These are phyloP conservation scores for Centropyge bicolor DNA, from an alignment of 2,797 vertebrate genomes.

Conservation along the genomic window DNA sequence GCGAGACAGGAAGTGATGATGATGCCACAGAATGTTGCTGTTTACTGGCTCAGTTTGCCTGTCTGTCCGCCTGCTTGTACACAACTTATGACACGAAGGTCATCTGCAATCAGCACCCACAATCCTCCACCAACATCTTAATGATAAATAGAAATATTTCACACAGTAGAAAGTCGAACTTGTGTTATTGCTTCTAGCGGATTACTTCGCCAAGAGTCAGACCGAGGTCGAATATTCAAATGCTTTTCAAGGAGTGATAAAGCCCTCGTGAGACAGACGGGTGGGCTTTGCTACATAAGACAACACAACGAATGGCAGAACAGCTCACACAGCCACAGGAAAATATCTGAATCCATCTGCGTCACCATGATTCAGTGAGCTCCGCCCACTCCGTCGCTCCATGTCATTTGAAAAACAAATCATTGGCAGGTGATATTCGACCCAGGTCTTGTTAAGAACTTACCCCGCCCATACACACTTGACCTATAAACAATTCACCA, in stretches of 20 bases:
- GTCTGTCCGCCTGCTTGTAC: slow-evolving; percentile 23
- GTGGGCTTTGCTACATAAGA: slow-evolving; percentile 24
- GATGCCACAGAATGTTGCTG: slow-evolving; percentile 11
- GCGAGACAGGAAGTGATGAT: slow-evolving; percentile 20
- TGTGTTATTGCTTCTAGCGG: slow-evolving; percentile 83
- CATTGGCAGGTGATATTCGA: slow-evolving; percentile 27
- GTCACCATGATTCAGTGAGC: slow-evolving; percentile 23
- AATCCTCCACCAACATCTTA: slow-evolving; percentile 38
- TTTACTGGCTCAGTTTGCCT: slow-evolving; percentile 61
- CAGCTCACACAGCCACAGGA: background rate
- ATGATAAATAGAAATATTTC: slow-evolving; percentile 78
- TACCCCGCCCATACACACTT: slow-evolving; percentile 21
- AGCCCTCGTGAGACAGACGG: slow-evolving; percentile 50
- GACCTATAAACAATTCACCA: slow-evolving; percentile 70
- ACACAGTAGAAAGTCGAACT: slow-evolving; percentile 77
- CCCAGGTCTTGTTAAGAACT: slow-evolving; percentile 35
- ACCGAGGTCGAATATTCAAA: slow-evolving; percentile 56
- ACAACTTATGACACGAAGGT: slow-evolving; percentile 16
- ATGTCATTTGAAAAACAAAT: slow-evolving; percentile 5
- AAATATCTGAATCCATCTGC: background rate
- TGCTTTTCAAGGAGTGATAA: slow-evolving; percentile 42
- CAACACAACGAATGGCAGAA: background rate
- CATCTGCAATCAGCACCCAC: slow-evolving; percentile 59
- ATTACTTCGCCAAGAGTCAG: slow-evolving; percentile 54
- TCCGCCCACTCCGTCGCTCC: slow-evolving; percentile 23